Evolutionary conservation across 1,140 invertebrate genomes (phyloP).

Genomic region (Achatina immaculata): DNA sequence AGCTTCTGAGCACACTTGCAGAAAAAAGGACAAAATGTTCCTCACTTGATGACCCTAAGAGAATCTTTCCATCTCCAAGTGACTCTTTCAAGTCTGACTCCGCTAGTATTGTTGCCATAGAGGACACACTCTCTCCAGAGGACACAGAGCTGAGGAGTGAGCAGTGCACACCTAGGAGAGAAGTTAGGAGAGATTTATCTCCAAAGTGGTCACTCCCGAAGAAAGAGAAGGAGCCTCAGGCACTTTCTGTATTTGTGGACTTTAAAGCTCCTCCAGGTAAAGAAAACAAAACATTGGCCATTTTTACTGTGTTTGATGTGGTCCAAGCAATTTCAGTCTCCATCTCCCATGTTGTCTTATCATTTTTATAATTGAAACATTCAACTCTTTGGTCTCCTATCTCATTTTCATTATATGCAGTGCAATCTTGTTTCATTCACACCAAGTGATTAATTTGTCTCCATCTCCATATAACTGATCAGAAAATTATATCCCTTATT

Average conservation of each 20-base stretch:
- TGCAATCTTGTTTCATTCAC: too few relatives aligned
- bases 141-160: constrained; percentile 45
- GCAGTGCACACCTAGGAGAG: constrained; percentile 56
- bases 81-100: constrained; percentile 46
- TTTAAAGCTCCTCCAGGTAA: constrained; percentile 40
- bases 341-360: too few relatives aligned
- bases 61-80: constrained; percentile 42
- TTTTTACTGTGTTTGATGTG: constrained; percentile 26
- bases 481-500: too few relatives aligned
- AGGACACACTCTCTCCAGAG: constrained; percentile 31
- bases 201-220: constrained; percentile 43
- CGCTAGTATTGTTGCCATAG: constrained; percentile 16
- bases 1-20: constrained; percentile 85
- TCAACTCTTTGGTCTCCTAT: too few relatives aligned
- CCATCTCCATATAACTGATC: too few relatives aligned
- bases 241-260: not conserved
- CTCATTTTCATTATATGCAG: too few relatives aligned
- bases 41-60: constrained; percentile 38
- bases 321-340: too few relatives aligned
- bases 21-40: constrained; percentile 87
- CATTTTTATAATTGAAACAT: too few relatives aligned
- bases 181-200: constrained; percentile 30
- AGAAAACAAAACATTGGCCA: constrained; percentile 41
- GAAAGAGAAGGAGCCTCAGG: constrained; percentile 27
- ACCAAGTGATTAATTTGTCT: too few relatives aligned